phyloP scores from a whole-genome alignment of 2,888 invertebrate species.

The Trisateles emortualis region DNA sequence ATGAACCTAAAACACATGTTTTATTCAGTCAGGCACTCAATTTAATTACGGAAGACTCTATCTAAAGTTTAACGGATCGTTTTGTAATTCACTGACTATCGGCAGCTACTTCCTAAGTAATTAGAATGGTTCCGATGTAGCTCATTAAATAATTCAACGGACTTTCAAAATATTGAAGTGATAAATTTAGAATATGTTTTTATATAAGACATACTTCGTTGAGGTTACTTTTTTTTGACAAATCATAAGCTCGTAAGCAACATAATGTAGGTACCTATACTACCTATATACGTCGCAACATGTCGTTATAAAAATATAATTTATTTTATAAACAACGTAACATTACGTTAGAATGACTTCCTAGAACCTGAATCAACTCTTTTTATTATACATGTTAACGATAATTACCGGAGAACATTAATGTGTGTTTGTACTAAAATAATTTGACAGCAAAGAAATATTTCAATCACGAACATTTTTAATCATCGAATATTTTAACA shows the following conservation, averaged over 20 bases:
- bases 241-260: neutral
- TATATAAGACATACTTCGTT: no score
- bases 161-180: no score
- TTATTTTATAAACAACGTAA: constrained; percentile 16
- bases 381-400: constrained; percentile 27
- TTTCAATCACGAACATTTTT: neutral
- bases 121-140: no score
- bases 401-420: constrained; percentile 16
- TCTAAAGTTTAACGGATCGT: neutral
- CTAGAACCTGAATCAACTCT: constrained; percentile 4
- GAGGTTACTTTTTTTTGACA: neutral
- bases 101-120: no score
- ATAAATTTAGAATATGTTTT: no score
- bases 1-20: neutral
- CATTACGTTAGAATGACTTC: constrained; percentile 21
- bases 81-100: no score
- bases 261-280: neutral
- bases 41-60: neutral
- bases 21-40: neutral
- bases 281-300: no score
- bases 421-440: constrained; percentile 2
- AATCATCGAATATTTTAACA: no score
- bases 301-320: neutral
- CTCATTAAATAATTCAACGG: no score
- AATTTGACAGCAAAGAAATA: neutral